Conservation (phyloP, 2,888 invertebrate species). For the Mycalesis mineus region DNA sequence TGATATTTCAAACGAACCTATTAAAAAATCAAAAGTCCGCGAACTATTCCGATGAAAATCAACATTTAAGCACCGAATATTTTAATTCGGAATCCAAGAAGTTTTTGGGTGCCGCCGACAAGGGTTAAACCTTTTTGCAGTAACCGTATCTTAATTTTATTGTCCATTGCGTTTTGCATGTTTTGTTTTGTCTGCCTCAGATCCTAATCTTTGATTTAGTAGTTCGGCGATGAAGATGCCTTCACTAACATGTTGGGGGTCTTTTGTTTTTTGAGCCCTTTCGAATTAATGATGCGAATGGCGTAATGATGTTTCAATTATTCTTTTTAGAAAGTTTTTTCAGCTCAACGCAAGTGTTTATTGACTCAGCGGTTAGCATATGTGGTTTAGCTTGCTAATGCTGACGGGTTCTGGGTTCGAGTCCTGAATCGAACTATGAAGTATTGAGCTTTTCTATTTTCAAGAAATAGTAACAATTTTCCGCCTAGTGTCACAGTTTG, state of each 20-base stretch:
- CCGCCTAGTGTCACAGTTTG: too few relatives aligned
- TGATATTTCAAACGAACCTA: neutral
- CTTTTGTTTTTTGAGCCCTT: constrained; percentile 19
- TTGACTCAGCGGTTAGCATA: too few relatives aligned
- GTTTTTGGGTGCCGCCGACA: constrained; percentile 35
- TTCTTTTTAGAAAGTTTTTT: neutral
- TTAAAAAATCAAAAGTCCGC: constrained; percentile 7
- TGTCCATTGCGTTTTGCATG: constrained; percentile 44
- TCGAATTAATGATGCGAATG: neutral
- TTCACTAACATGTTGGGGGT: constrained; percentile 28
- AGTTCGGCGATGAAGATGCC: constrained; percentile 34
- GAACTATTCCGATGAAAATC: constrained; percentile 20
- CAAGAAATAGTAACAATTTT: too few relatives aligned
- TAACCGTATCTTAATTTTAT: constrained; percentile 43
- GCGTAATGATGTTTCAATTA: neutral
- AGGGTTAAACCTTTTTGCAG: constrained; percentile 45
- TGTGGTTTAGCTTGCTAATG: too few relatives aligned
- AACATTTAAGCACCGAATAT: constrained; percentile 20
- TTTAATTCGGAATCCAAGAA: constrained; percentile 12
- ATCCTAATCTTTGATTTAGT: constrained; percentile 55
- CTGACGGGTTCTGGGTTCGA: too few relatives aligned
- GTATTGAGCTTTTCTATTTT: too few relatives aligned
- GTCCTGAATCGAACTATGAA: too few relatives aligned
- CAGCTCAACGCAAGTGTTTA: too few relatives aligned
- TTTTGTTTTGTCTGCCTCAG: constrained; percentile 55